Conservation (phyloP, 1,140 invertebrate genomes). For the Drosophila pachea region DNA sequence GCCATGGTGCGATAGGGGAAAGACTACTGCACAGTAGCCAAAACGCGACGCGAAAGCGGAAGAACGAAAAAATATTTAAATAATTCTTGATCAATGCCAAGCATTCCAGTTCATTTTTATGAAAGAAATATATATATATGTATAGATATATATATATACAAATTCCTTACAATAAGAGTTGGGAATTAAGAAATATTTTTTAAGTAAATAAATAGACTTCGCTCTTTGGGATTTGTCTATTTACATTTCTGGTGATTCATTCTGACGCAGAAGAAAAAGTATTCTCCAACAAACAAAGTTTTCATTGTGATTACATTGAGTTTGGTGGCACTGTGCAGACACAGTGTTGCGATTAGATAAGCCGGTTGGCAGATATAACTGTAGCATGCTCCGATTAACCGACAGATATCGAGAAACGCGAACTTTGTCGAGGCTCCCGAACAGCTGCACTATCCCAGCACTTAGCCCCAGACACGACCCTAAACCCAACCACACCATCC, state of each 20-base stretch:
- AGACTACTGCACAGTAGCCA: conserved; percentile 20
- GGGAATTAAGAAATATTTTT: no score
- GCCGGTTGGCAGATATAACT: conserved; percentile 28
- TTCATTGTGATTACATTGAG: not conserved
- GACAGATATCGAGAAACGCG: conserved; percentile 33
- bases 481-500: no score
- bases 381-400: conserved; percentile 50
- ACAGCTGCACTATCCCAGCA: conserved; percentile 53
- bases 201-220: no score
- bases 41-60: not conserved
- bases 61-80: no score
- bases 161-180: no score
- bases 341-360: conserved; percentile 58
- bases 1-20: conserved; percentile 1
- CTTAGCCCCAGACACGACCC: no score
- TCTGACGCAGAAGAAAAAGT: not conserved
- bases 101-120: no score
- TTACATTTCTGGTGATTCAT: no score
- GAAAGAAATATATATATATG: no score
- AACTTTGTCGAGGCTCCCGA: conserved; percentile 21
- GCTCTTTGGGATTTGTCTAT: no score
- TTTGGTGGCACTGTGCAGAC: conserved; percentile 46
- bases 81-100: no score
- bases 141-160: no score
- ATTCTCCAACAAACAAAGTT: not conserved